Base-by-base conservation (phyloP, 2,113 vertebrate genomes). In the Bufo bufo region DNA sequence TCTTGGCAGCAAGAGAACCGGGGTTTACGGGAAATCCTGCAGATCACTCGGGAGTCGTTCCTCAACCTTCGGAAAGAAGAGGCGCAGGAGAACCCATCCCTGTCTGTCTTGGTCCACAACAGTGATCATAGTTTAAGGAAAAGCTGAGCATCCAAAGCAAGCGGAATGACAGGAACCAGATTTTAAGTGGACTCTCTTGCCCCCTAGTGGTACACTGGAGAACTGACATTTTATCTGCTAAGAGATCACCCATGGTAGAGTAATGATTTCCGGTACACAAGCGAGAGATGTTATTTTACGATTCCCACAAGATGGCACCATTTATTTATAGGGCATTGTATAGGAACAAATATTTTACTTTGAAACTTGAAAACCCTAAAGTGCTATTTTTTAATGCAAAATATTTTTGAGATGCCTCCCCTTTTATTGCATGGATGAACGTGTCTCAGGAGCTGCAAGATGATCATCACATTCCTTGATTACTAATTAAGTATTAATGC, bases 1-100 rank as follows among this genome's bases (percentile, higher is more conserved):
- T 81, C 61, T 1, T 91, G 93, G 61, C 47, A 96, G 95, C 93
- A 95, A 92, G 98, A 99, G 95, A 99, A 99, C 93, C 95, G 91
- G 86, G 97, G 97, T 82, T 94, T 99, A 77, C 93, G 98, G 90
- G 98, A 99, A 93, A 94, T 99, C 85, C 95, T 99, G 89, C 97
- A 99, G 85, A 99, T 99, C 93, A 99, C 97, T 74, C 96, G 97
- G 50, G 97, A 99, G 90, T 98, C 98, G 0, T 99, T 99, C 91
- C 93, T 98, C 90, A 94, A 96, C 85, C 95, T 99, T 49, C 97
- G 96, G 91, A 95, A 96, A 90, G 97, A 99, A 0, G 97, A 98
- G 19, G 86, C 90, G 0, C 97, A 96, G 0, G 98, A 99, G 87
- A 97, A 93, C 91, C 96, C 96, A 0, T 97, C 97, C 45, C 94